Conservation (phyloP, 2,888 invertebrate genomes). For the Tuta absoluta region DNA sequence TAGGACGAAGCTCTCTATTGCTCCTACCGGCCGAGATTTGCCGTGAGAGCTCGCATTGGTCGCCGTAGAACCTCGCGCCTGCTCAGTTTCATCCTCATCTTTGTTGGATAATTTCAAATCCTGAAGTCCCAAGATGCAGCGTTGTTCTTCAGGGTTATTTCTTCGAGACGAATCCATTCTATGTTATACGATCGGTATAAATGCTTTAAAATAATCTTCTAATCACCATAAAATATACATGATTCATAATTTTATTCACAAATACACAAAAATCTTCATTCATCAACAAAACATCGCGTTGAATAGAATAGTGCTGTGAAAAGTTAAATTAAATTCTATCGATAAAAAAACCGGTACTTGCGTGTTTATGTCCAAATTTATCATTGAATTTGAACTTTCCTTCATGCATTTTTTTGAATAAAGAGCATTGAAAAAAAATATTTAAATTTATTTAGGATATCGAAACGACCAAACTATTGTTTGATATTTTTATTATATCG, state of each 20-base stretch:
- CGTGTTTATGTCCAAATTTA: no score
- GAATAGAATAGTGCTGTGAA: slow-evolving; percentile 7
- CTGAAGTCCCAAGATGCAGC: slow-evolving; percentile 74
- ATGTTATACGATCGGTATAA: slow-evolving; percentile 5
- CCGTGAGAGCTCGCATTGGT: slow-evolving; percentile 63
- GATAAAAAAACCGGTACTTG: slow-evolving; percentile 10
- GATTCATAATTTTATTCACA: slow-evolving; percentile 58
- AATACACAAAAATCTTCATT: slow-evolving; percentile 32
- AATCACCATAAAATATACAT: slow-evolving; percentile 41
- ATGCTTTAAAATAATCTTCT: slow-evolving; percentile 26
- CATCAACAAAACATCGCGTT: slow-evolving; percentile 44
- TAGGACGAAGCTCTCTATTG: slow-evolving; percentile 84
- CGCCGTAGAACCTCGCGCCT: slow-evolving; percentile 70
- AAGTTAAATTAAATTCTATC: background rate
- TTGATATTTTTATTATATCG: no score
- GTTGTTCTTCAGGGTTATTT: slow-evolving; percentile 69
- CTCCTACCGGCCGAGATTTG: slow-evolving; percentile 82
- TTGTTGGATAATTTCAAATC: slow-evolving; percentile 78
- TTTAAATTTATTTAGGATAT: no score
- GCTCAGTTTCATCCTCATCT: slow-evolving; percentile 76
- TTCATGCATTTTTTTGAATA: no score
- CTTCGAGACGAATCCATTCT: slow-evolving; percentile 69
- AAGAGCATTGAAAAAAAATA: no score
- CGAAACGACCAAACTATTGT: no score
- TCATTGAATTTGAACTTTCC: background rate